Conservation (phyloP, 2,888 invertebrate species). For the Ophion ellenae region DNA sequence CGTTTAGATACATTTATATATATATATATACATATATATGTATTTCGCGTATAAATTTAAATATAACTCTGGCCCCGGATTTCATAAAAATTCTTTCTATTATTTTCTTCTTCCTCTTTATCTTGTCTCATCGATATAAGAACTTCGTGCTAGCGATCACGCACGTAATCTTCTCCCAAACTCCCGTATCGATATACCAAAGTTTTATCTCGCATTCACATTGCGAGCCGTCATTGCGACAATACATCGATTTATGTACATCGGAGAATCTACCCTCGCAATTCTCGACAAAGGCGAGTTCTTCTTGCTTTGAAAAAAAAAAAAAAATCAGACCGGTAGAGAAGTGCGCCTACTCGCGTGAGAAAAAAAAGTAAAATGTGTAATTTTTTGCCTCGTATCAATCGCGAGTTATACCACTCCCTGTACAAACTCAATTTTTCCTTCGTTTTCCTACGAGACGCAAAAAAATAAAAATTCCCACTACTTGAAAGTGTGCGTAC, state of each 20-base stretch:
- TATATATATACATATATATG: slow-evolving; percentile 75
- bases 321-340: neutral
- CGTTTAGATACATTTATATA: slow-evolving; percentile 79
- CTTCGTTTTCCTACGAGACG: neutral
- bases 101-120: slow-evolving; percentile 56
- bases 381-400: neutral
- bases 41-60: slow-evolving; percentile 79
- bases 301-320: neutral
- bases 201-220: neutral
- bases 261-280: slow-evolving; percentile 37
- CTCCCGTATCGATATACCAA: slow-evolving; percentile 20
- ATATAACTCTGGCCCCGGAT: slow-evolving; percentile 81
- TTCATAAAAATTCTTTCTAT: slow-evolving; percentile 75
- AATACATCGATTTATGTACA: slow-evolving; percentile 56
- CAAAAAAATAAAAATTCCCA: no score
- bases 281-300: slow-evolving; percentile 44
- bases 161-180: neutral
- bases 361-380: neutral
- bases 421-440: neutral
- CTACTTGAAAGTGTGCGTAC: no score
- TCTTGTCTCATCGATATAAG: neutral
- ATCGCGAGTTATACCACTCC: neutral
- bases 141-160: neutral
- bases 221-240: neutral
- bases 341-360: neutral